A percentile compares a stretch with the other conserved stretches of the same genome.
Evolutionary conservation across 2,888 invertebrate species (phyloP).

Genomic region (Sericinus montela): DNA sequence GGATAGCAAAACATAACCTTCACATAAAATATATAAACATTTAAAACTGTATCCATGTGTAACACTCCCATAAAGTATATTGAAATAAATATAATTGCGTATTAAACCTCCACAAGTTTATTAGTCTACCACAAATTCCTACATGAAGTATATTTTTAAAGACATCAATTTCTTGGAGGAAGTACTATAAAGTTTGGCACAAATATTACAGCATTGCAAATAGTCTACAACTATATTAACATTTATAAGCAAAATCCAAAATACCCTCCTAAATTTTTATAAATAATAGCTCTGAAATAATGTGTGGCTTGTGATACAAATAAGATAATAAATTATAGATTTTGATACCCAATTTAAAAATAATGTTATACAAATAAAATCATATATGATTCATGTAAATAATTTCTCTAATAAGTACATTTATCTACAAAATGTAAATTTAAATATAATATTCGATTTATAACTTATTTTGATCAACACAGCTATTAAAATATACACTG

Average conservation of each 20-base stretch:
- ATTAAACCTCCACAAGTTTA: slow-evolving; percentile 11
- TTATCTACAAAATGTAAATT: slow-evolving; percentile 18
- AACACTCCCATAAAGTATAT: slow-evolving; percentile 23
- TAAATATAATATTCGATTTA: slow-evolving; percentile 13
- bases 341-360: background rate
- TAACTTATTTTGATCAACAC: slow-evolving; percentile 20
- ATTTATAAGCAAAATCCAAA: slow-evolving; percentile 15
- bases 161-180: slow-evolving; percentile 17
- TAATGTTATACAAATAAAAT: background rate
- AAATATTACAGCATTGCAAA: slow-evolving; percentile 8
- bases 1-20: slow-evolving; percentile 52
- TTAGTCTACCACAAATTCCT: slow-evolving; percentile 21
- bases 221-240: slow-evolving; percentile 14
- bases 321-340: slow-evolving; percentile 5
- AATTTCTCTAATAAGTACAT: slow-evolving; percentile 19
- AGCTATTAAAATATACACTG: slow-evolving; percentile 41
- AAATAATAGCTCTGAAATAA: slow-evolving; percentile 9
- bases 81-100: slow-evolving; percentile 32
- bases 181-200: slow-evolving; percentile 16
- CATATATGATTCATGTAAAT: slow-evolving; percentile 1
- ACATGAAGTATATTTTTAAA: slow-evolving; percentile 19
- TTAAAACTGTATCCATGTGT: slow-evolving; percentile 23
- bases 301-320: slow-evolving; percentile 3
- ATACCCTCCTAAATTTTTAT: slow-evolving; percentile 5
- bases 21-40: slow-evolving; percentile 54